Conservation (phyloP, 2,113 vertebrate species). For the Microcebus tavaratra region DNA sequence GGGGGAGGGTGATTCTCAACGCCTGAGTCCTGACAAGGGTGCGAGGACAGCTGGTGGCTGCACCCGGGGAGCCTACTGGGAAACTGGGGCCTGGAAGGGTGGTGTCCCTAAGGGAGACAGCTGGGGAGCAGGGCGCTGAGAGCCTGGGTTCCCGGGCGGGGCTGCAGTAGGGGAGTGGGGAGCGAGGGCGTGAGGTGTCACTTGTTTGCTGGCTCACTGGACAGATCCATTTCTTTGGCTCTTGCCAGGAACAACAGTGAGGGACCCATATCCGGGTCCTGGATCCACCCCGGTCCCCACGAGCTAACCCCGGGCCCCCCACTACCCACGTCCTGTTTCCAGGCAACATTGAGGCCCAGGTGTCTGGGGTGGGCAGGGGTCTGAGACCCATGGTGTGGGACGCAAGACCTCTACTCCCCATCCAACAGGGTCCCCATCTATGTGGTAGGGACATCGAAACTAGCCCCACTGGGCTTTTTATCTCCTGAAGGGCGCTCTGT, state of each 20-base stretch:
- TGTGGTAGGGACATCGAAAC: background rate
- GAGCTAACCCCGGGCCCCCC: background rate
- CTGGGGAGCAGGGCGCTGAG: constrained; percentile 53
- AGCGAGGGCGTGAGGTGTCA: background rate
- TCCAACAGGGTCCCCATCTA: background rate
- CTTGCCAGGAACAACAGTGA: constrained; percentile 11
- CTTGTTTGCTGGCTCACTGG: background rate
- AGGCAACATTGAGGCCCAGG: background rate
- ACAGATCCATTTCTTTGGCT: background rate
- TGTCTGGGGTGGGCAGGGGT: background rate
- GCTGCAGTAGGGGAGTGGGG: background rate
- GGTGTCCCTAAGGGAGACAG: constrained; percentile 45
- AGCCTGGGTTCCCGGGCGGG: background rate
- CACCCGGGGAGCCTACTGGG: background rate
- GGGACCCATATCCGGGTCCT: constrained; percentile 39
- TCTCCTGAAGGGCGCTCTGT: background rate
- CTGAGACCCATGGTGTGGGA: background rate
- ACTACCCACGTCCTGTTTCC: background rate
- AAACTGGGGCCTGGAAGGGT: background rate
- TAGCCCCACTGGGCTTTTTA: background rate
- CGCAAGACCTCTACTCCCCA: too few species aligned
- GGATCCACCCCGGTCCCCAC: background rate
- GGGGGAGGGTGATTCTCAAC: background rate
- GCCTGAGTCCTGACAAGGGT: background rate
- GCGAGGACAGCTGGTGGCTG: constrained; percentile 54